Conservation (phyloP, 2,797 vertebrate genomes). For the Cyclopterus lumpus region DNA sequence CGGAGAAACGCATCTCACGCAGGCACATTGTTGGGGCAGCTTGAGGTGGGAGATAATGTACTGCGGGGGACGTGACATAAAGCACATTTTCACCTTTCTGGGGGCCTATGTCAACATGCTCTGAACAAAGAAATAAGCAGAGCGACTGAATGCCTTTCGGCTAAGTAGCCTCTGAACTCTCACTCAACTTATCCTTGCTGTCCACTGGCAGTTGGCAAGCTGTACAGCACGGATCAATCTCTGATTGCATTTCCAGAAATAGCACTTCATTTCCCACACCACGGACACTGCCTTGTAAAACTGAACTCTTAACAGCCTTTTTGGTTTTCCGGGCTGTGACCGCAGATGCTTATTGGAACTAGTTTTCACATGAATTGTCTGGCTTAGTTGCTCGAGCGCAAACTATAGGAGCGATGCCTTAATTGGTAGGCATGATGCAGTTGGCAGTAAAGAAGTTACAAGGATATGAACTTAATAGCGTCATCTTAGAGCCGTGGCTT, state of each 20-base stretch:
- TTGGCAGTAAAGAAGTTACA: slow-evolving; percentile 14
- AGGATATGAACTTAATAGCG: slow-evolving; percentile 26
- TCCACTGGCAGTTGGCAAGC: slow-evolving; percentile 36
- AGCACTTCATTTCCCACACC: slow-evolving; percentile 45
- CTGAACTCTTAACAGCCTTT: slow-evolving; percentile 25
- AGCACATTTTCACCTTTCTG: slow-evolving; percentile 17
- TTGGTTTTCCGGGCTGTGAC: slow-evolving; percentile 53
- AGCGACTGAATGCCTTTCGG: slow-evolving; percentile 20
- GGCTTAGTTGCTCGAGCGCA: slow-evolving; percentile 8
- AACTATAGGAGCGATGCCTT: slow-evolving; percentile 23
- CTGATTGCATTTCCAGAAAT: slow-evolving; percentile 67
- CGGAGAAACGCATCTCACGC: slow-evolving; percentile 1
- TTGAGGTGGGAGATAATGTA: slow-evolving; percentile 7
- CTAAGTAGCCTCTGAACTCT: slow-evolving; percentile 42
- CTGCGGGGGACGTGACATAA: slow-evolving; percentile 9
- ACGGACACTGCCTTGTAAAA: slow-evolving; percentile 57
- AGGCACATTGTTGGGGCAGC: background rate
- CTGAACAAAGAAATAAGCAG: slow-evolving; percentile 29
- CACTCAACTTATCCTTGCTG: slow-evolving; percentile 34
- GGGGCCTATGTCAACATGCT: slow-evolving; percentile 19
- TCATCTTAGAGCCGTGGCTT: slow-evolving; percentile 30
- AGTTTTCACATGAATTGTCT: slow-evolving; percentile 25
- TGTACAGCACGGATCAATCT: slow-evolving; percentile 24
- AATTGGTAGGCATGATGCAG: slow-evolving; percentile 39
- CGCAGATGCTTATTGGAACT: slow-evolving; percentile 38